A percentile compares a stretch with the other conserved stretches of the same genome.
These are phyloP conservation scores for Liparis tanakae DNA, from an alignment of 2,797 vertebrate genomes.

Conservation along the genomic window DNA sequence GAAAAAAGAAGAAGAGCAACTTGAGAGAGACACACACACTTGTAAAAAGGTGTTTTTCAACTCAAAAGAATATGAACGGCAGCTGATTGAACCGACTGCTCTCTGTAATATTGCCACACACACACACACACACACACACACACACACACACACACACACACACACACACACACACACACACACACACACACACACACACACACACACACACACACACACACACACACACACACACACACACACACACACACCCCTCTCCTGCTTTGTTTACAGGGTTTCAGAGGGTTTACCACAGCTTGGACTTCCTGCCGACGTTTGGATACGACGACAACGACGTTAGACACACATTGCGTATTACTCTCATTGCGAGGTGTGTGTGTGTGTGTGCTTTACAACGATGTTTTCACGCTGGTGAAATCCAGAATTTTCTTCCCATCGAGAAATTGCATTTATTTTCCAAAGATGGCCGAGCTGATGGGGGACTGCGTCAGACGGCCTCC, in stretches of 20 bases:
- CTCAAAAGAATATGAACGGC: too few relatives aligned
- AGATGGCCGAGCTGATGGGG: background rate
- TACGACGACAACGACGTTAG: background rate
- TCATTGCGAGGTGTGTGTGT: background rate
- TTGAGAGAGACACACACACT: background rate
- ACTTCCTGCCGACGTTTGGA: constrained; percentile 16
- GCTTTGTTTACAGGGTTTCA: constrained; percentile 34
- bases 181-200: too few relatives aligned
- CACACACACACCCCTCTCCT: too few relatives aligned
- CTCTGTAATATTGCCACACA: constrained; percentile 8
- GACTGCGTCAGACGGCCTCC: background rate
- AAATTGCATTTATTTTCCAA: constrained; percentile 1
- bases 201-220: too few relatives aligned
- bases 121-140: too few relatives aligned
- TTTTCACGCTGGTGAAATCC: background rate
- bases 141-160: too few relatives aligned
- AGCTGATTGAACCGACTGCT: background rate
- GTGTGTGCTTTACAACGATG: background rate
- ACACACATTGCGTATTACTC: background rate
- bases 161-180: too few relatives aligned
- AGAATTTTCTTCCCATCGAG: background rate
- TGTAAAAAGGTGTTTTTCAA: too few relatives aligned
- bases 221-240: too few relatives aligned
- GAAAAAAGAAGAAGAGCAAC: background rate
- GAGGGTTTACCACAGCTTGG: constrained; percentile 5